Percentiles rank a stretch among this genome's conserved stretches.
phyloP scores from a whole-genome alignment of 2,113 vertebrate genomes.

The Hiodon tergisus region DNA sequence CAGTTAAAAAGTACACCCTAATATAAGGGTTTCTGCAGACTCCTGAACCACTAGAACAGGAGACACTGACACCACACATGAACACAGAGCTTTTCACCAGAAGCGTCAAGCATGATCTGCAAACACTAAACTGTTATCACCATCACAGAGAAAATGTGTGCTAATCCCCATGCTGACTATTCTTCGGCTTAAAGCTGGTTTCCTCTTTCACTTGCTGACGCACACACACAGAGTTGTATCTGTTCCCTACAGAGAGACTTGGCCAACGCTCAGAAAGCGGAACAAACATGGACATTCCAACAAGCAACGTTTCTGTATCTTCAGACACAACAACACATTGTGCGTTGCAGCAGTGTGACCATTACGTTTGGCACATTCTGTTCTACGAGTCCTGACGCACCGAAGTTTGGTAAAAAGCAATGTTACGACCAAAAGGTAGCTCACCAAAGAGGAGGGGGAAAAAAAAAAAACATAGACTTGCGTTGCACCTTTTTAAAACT shows the following conservation, averaged over 20 bases:
- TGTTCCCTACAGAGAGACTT: neutral
- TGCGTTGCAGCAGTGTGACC: too few relatives aligned
- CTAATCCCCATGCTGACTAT: conserved; percentile 2
- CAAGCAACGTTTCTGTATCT: too few relatives aligned
- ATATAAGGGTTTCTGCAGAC: neutral
- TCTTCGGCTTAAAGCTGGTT: neutral
- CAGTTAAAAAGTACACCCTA: neutral
- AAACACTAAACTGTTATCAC: conserved; percentile 2
- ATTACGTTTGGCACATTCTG: too few relatives aligned
- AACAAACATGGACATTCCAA: neutral
- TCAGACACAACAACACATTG: too few relatives aligned
- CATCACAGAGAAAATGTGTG: neutral
- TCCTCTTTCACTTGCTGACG: neutral
- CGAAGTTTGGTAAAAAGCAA: too few relatives aligned
- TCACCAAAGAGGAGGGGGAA: too few relatives aligned
- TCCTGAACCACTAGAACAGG: neutral
- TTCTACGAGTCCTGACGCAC: too few relatives aligned
- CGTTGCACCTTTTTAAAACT: too few relatives aligned
- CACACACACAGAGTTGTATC: neutral
- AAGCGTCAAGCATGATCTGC: neutral
- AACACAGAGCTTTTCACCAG: neutral
- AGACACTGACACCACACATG: neutral
- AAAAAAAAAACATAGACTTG: too few relatives aligned
- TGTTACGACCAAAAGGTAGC: too few relatives aligned
- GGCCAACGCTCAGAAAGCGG: neutral